Evolutionary conservation across 2,797 vertebrate genomes (phyloP), one percentile per base, ranked within the genome.

Genomic region (Pantherophis vulpinus): DNA sequence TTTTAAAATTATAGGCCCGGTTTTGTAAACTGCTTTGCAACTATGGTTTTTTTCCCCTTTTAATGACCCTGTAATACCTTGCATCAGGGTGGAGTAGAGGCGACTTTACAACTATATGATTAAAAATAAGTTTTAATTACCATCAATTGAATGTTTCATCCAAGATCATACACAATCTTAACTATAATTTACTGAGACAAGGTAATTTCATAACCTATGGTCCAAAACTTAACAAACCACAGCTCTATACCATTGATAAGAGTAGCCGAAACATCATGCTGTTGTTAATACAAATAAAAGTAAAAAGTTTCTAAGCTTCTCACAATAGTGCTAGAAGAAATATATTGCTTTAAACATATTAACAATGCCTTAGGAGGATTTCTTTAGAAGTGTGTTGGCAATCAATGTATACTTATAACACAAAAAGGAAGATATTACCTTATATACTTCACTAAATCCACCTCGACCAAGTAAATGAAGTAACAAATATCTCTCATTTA

Each of bases 391-490:
- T 25, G 37, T 86, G 12, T n/a, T 55, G 14, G 88, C 27, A n/a
- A 66, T n/a, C 16, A 25, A 32, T 56, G 25, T 6, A 86, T 51
- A 23, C 13, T n/a, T 5, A 25, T 47, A 83, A 47, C 74, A 55
- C 4, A 42, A 70, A 93, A 87, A 25, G 11, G 5, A 10, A 20
- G 16, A 95, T 32, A 55, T 93, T 98, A 98, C 99, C 98, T 99
- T 99, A 98, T 99, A 99, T 93, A 99, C 99, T 98, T 99, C 99
- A 98, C 99, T 99, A 97, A 99, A 99, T 96, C 99, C 99, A 93
- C 99, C 99, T 98, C 99, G 98, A 93, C 99, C 99, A 93, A 99
- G 98, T 95, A 99, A 98, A 97, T 99, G 98, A 93, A 99, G 98
- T 96, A 99, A 98, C 97, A 99, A 98, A 97, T 99, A 99, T 79